Base-by-base conservation (phyloP, 2,888 invertebrate genomes). In the Archips xylosteana region DNA sequence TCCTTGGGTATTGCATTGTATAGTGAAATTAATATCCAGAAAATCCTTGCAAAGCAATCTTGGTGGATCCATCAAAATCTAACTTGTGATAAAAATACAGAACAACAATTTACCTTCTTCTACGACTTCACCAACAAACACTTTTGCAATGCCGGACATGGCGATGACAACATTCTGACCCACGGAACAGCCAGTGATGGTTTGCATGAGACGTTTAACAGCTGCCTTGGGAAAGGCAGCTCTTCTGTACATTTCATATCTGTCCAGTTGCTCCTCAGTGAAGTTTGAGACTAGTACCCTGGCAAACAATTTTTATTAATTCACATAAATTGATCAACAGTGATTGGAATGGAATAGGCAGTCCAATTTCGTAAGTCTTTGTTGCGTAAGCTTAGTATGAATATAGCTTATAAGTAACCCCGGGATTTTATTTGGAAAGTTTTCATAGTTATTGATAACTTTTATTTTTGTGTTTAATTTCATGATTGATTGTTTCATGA, bases 111-210 rank as follows among this genome's bases (percentile, higher is more conserved):
- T 63, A 98, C 98, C 99, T 96, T 99, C 99, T 95, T 99, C 99
- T 4, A 99, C 98, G 74, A 99, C 97, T 95, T 99, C 99, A 32
- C 99, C 99, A 12, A 99, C 99, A 95, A 99, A 99, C 0, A 99
- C 99, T 94, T 99, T 99, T 1, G 99, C 98, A 82, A 99, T 99
- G 78, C 99, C 99, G 15, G 99, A 98, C 98, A 99, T 99, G 0
- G 99, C 99, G 83, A 99, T 99, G 0, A 99, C 99, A 64, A 99
- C 99, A 95, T 99, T 99, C 87, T 99, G 99, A 0, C 99, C 98
- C 0, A 99, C 98, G 0, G 99, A 97, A 86, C 98, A 97, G 0
- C 99, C 99, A 0, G 99, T 99, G 74, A 99, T 98, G 0, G 99
- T 99, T 92, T 99, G 99, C 98, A 99, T 99, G 78, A 99, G 95